Base-by-base conservation (phyloP, 1,140 invertebrate species). In the Brachionus paranguensis region DNA sequence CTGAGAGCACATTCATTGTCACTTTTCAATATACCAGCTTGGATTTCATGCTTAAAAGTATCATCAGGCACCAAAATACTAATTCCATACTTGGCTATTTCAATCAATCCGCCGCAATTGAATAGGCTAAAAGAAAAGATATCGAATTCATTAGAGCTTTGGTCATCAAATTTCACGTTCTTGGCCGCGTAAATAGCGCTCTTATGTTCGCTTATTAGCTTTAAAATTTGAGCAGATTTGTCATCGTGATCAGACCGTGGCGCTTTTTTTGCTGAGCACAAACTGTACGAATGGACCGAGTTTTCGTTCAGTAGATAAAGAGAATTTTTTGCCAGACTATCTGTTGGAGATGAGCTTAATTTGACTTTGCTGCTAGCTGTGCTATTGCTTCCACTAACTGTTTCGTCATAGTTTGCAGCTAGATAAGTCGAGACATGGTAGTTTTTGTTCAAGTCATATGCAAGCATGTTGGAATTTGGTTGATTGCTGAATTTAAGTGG, bases 201-300 rank as follows among this genome's bases (percentile, higher is more conserved):
- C 45, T 78, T 78, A 12, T 78, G 17, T 6, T 78, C 76, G 33
- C 33, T 78, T 37, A 78, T 53, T 53, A 78, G n/a, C 43, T 78
- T 78, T n/a, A 78, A 33, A 29, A 78, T 78, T 78, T 78, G 45
- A 78, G n/a, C 29, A 7, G 78, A 14, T 7, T 64, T 79, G 47
- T 60, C 14, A 17, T 79, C 78, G 29, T 10, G 33, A 41, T 70
- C 68, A 24, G 12, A 53, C 17, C 47, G 14, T n/a, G 47, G 47
- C 2, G 6, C 17, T 53, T 53, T 50, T 17, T 50, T 53, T 14
- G 53, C 53, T 20, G 53, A 60, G 17, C 53, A 60, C 17, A 60
- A 12, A 33, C 11, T 68, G 27, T 68, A 10, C n/a, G 27, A 33
- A 68, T 41, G 33, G 0, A 68, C 6, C 8, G 65, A 45, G 6